A percentile compares a stretch with the other conserved stretches of the same genome.
Conservation (phyloP, 1,140 invertebrate species). For the Semibalanus balanoides region DNA sequence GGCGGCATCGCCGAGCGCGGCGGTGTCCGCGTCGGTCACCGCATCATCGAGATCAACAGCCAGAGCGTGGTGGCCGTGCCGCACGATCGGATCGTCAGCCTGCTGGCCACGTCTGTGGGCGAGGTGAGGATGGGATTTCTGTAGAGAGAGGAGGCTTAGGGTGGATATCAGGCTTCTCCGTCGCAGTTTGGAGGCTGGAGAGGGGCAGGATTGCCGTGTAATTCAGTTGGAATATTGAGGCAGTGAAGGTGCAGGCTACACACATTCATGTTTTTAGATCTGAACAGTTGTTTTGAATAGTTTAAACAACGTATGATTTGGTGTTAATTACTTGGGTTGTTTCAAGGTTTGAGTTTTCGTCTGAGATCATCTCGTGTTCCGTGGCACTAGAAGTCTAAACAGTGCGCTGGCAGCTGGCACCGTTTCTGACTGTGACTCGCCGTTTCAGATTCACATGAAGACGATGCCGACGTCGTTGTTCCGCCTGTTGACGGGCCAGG, state of each 20-base stretch:
- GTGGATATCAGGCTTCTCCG: neutral
- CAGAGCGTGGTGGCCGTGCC: constrained; percentile 97
- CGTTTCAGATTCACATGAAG: constrained; percentile 91
- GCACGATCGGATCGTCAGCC: constrained; percentile 97
- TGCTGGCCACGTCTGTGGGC: constrained; percentile 94
- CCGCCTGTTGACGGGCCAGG: constrained; percentile 93
- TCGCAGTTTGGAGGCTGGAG: neutral
- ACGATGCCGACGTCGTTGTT: constrained; percentile 99
- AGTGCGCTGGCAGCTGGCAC: too few species aligned
- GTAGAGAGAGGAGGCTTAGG: neutral
- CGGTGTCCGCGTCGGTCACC: constrained; percentile 93
- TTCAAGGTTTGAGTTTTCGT: too few species aligned
- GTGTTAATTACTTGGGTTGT: too few species aligned
- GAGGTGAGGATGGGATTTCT: constrained; percentile 60
- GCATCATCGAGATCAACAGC: constrained; percentile 99
- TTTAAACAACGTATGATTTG: too few species aligned
- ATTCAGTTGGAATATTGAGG: too few species aligned
- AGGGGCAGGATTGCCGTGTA: too few species aligned
- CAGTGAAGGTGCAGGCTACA: too few species aligned
- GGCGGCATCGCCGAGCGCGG: constrained; percentile 97
- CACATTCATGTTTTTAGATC: too few species aligned
- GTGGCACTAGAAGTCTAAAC: too few species aligned
- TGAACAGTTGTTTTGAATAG: too few species aligned
- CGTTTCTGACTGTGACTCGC: neutral
- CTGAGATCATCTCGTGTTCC: too few species aligned